Percentiles rank a stretch among this genome's conserved stretches.
Evolutionary conservation across 2,113 vertebrate genomes (phyloP).

Genomic region (Anseranas semipalmata): DNA sequence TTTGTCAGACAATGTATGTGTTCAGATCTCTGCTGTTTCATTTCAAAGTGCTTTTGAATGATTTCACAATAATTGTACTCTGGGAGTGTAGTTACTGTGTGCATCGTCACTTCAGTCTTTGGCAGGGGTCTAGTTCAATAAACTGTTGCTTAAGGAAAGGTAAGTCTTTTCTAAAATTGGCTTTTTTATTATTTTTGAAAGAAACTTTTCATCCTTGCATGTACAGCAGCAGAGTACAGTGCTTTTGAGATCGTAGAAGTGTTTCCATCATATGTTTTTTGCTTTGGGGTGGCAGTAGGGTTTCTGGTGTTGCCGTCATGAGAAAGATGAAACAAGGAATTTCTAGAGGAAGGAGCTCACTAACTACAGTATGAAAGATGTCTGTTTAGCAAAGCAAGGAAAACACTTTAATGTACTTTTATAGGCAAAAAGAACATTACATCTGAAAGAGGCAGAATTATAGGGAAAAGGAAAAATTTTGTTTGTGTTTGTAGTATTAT

Average conservation of each 20-base stretch:
- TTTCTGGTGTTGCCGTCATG: background rate
- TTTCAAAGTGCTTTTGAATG: background rate
- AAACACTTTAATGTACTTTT: background rate
- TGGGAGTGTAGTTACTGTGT: background rate
- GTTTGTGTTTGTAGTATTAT: background rate
- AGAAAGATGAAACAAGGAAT: background rate
- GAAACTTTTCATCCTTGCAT: background rate
- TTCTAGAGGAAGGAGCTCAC: background rate
- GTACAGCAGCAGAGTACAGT: background rate
- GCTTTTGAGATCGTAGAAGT: background rate
- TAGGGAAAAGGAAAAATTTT: background rate
- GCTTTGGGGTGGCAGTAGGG: background rate
- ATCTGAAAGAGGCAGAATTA: background rate
- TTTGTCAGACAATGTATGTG: background rate
- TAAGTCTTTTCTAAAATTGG: background rate
- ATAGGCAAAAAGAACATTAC: background rate
- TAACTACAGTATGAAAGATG: background rate
- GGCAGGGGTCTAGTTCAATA: background rate
- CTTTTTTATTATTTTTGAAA: background rate
- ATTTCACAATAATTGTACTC: background rate
- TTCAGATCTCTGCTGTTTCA: background rate
- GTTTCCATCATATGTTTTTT: background rate
- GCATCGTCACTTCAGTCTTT: background rate
- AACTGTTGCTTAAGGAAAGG: background rate
- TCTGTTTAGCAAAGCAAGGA: background rate